These are phyloP conservation scores for Cotesia vestalis DNA, from an alignment of 1,140 invertebrate genomes.

Conservation along the genomic window DNA sequence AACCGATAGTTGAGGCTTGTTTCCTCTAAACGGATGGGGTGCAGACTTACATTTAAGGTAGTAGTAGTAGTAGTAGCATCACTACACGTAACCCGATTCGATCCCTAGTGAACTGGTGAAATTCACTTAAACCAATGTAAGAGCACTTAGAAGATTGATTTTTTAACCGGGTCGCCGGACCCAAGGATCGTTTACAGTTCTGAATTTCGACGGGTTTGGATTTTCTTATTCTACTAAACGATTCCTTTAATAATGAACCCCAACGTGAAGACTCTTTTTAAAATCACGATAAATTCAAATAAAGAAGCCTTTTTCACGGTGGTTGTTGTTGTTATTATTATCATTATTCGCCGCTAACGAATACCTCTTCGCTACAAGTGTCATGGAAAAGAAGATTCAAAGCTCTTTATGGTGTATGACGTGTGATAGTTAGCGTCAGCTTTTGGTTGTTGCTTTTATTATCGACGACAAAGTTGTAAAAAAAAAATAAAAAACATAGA, in stretches of 20 bases:
- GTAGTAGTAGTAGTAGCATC: background rate
- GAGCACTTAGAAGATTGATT: slow-evolving; percentile 31
- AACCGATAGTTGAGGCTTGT: slow-evolving; percentile 20
- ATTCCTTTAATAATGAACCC: background rate
- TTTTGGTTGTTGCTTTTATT: too few relatives aligned
- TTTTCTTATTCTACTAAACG: background rate
- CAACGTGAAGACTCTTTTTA: background rate
- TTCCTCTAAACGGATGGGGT: slow-evolving; percentile 26
- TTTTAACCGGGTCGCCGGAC: slow-evolving; percentile 15
- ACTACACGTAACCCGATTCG: slow-evolving; percentile 20
- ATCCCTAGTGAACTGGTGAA: slow-evolving; percentile 14
- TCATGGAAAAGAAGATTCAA: too few relatives aligned
- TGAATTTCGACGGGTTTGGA: slow-evolving; percentile 4
- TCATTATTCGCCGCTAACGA: too few relatives aligned
- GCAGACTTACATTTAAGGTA: slow-evolving; percentile 18
- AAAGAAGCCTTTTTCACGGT: background rate
- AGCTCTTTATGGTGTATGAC: too few relatives aligned
- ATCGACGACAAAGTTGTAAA: too few relatives aligned
- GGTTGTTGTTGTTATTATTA: too few relatives aligned
- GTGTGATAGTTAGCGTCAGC: too few relatives aligned
- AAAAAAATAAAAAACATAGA: too few relatives aligned
- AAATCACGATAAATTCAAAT: background rate
- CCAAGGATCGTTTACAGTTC: background rate
- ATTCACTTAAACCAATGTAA: slow-evolving; percentile 25
- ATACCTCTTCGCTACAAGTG: too few relatives aligned